A percentile compares a stretch with the other conserved stretches of the same genome.
Conservation (phyloP, 2,113 vertebrate genomes). For the Numida meleagris region DNA sequence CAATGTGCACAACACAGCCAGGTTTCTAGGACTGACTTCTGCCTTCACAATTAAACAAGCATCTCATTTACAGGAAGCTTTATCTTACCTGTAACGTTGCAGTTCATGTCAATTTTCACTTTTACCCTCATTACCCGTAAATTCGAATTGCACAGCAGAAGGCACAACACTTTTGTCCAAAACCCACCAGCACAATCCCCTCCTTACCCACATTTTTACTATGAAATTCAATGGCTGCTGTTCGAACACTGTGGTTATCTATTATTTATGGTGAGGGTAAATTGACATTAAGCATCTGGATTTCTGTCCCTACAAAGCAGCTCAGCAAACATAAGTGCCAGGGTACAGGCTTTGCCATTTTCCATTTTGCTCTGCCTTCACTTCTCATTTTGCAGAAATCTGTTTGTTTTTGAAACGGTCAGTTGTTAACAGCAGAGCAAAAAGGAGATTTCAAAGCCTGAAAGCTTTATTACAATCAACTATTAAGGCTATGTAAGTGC, state of each 20-base stretch:
- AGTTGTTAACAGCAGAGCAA: neutral
- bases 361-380: neutral
- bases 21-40: conserved; percentile 23
- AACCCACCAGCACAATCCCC: neutral
- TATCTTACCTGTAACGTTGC: accelerated
- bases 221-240: neutral
- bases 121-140: neutral
- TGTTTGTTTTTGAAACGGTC: neutral
- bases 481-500: neutral
- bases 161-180: neutral
- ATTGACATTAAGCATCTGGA: neutral
- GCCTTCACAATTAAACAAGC: conserved; percentile 34
- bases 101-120: neutral
- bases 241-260: neutral
- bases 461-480: neutral
- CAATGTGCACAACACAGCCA: conserved; percentile 51
- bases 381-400: neutral
- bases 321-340: neutral
- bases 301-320: neutral
- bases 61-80: neutral
- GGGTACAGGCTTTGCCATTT: neutral
- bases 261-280: neutral
- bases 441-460: neutral
- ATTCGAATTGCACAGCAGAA: neutral
- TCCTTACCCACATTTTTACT: neutral